Conservation (phyloP, 37 sponge, comb jelly and placozoan genomes). For the Diacarnus erythraeanus region DNA sequence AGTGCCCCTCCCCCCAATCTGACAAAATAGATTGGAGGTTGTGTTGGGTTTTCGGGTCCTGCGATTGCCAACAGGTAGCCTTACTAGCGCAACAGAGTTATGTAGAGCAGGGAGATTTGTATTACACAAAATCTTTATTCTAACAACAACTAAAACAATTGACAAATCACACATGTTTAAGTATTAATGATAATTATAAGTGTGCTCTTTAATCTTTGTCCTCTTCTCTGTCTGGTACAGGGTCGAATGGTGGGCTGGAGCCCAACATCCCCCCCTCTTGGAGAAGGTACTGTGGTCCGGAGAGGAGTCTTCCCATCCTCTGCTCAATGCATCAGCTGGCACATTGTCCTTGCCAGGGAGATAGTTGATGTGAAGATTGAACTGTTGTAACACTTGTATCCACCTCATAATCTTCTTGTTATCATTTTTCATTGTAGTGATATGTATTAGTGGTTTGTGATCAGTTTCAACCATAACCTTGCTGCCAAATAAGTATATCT, state of each 20-base stretch:
- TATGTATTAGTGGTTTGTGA: not conserved
- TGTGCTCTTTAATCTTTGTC: not conserved
- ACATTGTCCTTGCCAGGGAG: constrained; percentile 1
- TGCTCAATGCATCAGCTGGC: not conserved
- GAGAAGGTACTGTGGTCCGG: not conserved
- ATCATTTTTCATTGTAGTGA: not conserved
- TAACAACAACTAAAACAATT: not conserved
- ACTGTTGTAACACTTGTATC: not conserved
- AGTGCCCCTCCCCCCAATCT: no score
- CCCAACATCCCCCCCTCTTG: constrained; percentile 1
- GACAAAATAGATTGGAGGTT: no score
- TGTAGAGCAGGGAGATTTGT: not conserved
- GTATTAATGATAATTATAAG: not conserved
- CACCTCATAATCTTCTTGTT: not conserved
- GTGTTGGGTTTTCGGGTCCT: not conserved
- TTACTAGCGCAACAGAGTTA: not conserved
- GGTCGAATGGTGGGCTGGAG: not conserved
- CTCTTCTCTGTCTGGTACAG: no score
- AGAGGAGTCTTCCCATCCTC: not conserved
- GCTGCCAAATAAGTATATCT: not conserved
- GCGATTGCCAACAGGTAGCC: not conserved
- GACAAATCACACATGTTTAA: not conserved
- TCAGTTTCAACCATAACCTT: not conserved
- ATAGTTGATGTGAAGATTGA: not conserved
- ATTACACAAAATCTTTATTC: not conserved